phyloP scores from a whole-genome alignment of 2,113 vertebrate genomes.

The Oncorhynchus keta region DNA sequence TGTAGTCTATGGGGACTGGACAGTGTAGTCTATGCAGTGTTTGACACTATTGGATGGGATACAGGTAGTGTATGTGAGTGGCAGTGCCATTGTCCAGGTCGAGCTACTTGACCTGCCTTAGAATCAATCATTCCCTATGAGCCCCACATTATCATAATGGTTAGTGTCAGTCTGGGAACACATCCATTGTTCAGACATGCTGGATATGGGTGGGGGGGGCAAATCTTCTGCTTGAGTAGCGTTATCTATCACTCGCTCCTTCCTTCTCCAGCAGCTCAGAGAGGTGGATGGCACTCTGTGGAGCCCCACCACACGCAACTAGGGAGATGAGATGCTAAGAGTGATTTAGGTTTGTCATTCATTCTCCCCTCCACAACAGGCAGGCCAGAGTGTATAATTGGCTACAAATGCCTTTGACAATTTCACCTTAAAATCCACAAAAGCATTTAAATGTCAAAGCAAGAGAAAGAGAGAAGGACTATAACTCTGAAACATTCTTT shows the following conservation, averaged over 20 bases:
- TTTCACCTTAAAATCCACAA: constrained; percentile 53
- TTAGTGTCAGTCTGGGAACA: constrained; percentile 65
- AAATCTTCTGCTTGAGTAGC: constrained; percentile 70
- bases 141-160: constrained; percentile 71
- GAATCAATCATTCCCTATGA: constrained; percentile 67
- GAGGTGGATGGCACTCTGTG: constrained; percentile 55
- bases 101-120: constrained; percentile 56
- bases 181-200: constrained; percentile 69
- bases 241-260: constrained; percentile 63
- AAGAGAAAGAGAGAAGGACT: constrained; percentile 44
- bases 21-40: constrained; percentile 13
- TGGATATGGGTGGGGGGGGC: constrained; percentile 66
- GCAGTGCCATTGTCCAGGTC: constrained; percentile 43
- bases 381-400: constrained; percentile 59
- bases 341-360: constrained; percentile 72
- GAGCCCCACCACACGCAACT: constrained; percentile 52
- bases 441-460: constrained; percentile 52
- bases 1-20: background rate
- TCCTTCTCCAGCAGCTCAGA: constrained; percentile 60
- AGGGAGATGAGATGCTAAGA: constrained; percentile 63
- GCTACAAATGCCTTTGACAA: constrained; percentile 63
- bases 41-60: constrained; percentile 5
- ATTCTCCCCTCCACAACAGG: constrained; percentile 65
- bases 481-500: constrained; percentile 25
- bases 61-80: constrained; percentile 17